Conservation (phyloP, 64 coral and sea anemone species). For the Pocillopora verrucosa region DNA sequence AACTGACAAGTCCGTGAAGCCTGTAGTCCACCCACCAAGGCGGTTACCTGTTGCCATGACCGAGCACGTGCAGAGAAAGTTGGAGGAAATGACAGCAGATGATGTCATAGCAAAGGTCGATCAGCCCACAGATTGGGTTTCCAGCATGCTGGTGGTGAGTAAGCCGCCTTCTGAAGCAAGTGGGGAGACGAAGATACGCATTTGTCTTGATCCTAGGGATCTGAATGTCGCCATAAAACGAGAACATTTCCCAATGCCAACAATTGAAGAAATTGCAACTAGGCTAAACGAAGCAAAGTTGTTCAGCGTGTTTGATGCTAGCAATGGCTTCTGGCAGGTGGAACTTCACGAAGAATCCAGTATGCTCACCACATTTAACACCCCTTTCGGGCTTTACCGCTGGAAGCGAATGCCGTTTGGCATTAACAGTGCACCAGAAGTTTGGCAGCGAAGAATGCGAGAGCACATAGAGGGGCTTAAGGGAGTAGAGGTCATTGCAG, state of each 20-base stretch:
- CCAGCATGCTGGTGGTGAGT: not conserved
- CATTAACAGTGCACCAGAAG: not conserved
- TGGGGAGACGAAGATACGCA: not conserved
- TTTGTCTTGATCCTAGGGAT: slow-evolving; percentile 39
- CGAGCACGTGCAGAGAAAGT: not conserved
- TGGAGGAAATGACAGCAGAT: not conserved
- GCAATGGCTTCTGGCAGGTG: slow-evolving; percentile 8
- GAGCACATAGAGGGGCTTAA: slow-evolving; percentile 8
- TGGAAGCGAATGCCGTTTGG: not conserved
- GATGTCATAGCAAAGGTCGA: not conserved
- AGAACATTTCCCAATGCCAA: slow-evolving; percentile 36
- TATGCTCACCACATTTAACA: slow-evolving; percentile 3
- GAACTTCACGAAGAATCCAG: slow-evolving; percentile 5
- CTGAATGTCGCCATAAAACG: slow-evolving; percentile 44
- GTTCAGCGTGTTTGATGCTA: slow-evolving; percentile 29
- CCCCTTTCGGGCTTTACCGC: not conserved
- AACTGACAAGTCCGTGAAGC: slow-evolving; percentile 30
- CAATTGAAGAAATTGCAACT: slow-evolving; percentile 15
- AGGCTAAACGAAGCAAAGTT: slow-evolving; percentile 12
- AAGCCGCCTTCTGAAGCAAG: slow-evolving; percentile 11
- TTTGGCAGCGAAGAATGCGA: not conserved
- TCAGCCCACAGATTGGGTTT: slow-evolving; percentile 15
- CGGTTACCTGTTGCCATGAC: slow-evolving; percentile 39
- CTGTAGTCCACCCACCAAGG: slow-evolving; percentile 27
- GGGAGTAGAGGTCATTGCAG: not conserved